These are phyloP conservation scores for Drosophila hydei DNA, from an alignment of 1,140 invertebrate genomes.

Conservation along the genomic window DNA sequence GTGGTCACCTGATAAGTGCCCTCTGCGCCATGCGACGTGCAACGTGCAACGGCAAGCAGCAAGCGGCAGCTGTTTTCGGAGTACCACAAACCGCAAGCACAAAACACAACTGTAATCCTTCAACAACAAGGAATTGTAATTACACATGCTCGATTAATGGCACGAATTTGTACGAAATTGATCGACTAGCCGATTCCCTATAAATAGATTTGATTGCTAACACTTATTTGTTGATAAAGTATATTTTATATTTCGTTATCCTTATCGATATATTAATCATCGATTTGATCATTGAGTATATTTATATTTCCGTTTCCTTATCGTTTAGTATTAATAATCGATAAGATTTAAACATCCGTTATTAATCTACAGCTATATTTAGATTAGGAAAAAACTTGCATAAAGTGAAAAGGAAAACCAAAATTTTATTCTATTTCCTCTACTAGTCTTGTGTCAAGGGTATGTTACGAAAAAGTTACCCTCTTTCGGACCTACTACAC, in stretches of 20 bases:
- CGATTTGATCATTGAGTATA: too few relatives aligned
- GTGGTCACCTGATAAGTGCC: constrained; percentile 18
- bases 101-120: constrained; percentile 37
- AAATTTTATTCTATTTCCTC: too few relatives aligned
- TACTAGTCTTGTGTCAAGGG: not conserved
- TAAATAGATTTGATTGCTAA: not conserved
- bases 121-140: constrained; percentile 45
- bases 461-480: constrained; percentile 14
- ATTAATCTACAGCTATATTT: not conserved
- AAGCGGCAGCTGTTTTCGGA: constrained; percentile 59
- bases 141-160: constrained; percentile 12
- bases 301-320: too few relatives aligned
- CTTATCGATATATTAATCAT: too few relatives aligned
- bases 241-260: too few relatives aligned
- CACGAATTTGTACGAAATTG: constrained; percentile 4
- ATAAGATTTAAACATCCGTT: not conserved
- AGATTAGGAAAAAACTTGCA: not conserved
- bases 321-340: not conserved
- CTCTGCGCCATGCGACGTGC: constrained; percentile 6
- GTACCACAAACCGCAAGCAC: constrained; percentile 39
- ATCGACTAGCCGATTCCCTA: constrained; percentile 7
- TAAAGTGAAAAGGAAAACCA: too few relatives aligned
- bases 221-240: too few relatives aligned
- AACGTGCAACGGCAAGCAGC: constrained; percentile 32
- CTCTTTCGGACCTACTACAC: constrained; percentile 54